phyloP scores from a whole-genome alignment of 2,797 vertebrate species.

The Hippopotamyrus pictus region DNA sequence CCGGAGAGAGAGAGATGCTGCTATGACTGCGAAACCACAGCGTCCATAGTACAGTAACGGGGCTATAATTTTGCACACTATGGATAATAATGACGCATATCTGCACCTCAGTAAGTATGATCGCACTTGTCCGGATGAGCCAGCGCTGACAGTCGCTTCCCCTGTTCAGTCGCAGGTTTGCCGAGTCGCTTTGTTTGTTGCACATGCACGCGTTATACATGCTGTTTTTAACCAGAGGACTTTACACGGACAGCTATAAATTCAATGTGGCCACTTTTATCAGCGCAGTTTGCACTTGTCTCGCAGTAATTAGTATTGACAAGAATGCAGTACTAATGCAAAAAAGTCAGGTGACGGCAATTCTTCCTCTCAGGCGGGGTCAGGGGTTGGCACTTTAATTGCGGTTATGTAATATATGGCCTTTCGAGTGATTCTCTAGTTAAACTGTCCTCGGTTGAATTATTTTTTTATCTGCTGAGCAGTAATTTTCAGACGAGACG shows the following conservation, averaged over 20 bases:
- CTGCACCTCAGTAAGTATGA: slow-evolving; percentile 25
- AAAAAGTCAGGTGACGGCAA: slow-evolving; percentile 65
- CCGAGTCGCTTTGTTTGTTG: slow-evolving; percentile 17
- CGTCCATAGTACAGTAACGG: slow-evolving; percentile 24
- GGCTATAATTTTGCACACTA: slow-evolving; percentile 24
- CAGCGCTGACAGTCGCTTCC: slow-evolving; percentile 13
- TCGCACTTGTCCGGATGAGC: background rate
- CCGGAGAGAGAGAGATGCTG: slow-evolving; percentile 24
- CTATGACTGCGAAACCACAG: slow-evolving; percentile 18
- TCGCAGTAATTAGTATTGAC: slow-evolving; percentile 35
- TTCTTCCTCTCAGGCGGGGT: slow-evolving; percentile 62
- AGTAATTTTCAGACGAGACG: background rate
- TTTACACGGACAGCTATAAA: slow-evolving; percentile 44
- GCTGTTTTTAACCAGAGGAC: slow-evolving; percentile 29
- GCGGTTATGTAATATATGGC: slow-evolving; percentile 72
- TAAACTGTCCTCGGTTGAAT: slow-evolving; percentile 33
- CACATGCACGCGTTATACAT: slow-evolving; percentile 19
- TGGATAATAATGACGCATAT: slow-evolving; percentile 28
- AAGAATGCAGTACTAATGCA: slow-evolving; percentile 43
- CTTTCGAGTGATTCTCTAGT: slow-evolving; percentile 44
- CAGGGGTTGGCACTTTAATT: slow-evolving; percentile 78
- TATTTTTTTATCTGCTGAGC: slow-evolving; percentile 42
- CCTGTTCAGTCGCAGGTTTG: slow-evolving; percentile 6
- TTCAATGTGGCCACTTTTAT: slow-evolving; percentile 31
- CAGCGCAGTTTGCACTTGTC: slow-evolving; percentile 37